Evolutionary conservation across 2,113 vertebrate genomes (phyloP).

Genomic region (Rhadina sibilatrix): DNA sequence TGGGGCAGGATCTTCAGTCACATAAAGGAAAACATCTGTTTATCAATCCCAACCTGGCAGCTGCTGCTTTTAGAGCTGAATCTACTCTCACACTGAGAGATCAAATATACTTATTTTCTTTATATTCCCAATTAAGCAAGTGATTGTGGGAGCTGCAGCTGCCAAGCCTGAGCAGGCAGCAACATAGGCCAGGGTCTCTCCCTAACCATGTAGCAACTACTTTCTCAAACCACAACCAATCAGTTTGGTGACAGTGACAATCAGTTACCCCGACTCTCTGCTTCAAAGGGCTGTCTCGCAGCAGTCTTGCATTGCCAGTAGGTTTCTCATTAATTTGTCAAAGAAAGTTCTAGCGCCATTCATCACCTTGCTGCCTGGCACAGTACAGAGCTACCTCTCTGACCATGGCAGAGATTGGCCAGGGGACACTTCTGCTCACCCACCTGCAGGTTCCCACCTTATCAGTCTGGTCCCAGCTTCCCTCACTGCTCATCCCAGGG

Average conservation of each 20-base stretch:
- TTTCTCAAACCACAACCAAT: not conserved
- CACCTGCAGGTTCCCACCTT: not conserved
- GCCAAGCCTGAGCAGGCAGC: not conserved
- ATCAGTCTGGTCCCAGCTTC: not conserved
- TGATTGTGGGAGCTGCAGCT: not conserved
- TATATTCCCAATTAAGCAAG: not conserved
- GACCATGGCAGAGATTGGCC: not conserved
- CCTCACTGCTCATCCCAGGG: not conserved
- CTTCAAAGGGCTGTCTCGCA: not conserved
- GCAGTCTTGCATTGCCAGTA: not conserved
- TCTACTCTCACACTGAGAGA: not conserved
- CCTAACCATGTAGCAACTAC: not conserved
- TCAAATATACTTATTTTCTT: not conserved
- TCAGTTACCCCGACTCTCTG: not conserved
- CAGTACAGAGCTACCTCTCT: not conserved
- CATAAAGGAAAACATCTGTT: not conserved
- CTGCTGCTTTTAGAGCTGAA: not conserved
- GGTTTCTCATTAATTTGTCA: not conserved
- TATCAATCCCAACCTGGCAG: not conserved
- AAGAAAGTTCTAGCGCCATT: not conserved
- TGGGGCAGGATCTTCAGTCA: not conserved
- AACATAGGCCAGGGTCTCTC: not conserved
- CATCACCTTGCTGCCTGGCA: not conserved
- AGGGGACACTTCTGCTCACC: not conserved
- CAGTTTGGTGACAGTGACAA: not conserved